These are phyloP conservation scores for Ryuthela nishihirai DNA, from an alignment of 2,888 invertebrate species.

Conservation along the genomic window DNA sequence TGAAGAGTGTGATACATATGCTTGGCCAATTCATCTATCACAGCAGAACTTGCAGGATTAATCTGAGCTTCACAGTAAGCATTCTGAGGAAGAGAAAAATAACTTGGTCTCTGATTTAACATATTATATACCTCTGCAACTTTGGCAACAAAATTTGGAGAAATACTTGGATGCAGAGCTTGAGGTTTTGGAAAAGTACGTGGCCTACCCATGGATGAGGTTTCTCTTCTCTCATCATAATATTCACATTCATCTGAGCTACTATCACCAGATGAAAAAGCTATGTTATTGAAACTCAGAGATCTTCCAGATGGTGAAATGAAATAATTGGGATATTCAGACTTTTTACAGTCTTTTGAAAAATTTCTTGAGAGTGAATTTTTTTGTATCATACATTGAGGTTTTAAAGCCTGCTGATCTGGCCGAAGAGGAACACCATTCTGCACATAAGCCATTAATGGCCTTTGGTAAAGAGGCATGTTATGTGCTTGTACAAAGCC, in stretches of 20 bases:
- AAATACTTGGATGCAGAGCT: constrained; percentile 16
- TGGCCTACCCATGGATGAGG: background rate
- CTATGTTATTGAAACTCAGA: constrained; percentile 30
- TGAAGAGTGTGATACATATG: constrained; percentile 31
- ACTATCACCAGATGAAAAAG: constrained; percentile 24
- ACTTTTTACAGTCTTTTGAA: too few species aligned
- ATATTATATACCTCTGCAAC: constrained; percentile 30
- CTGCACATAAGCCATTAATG: too few species aligned
- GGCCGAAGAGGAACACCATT: too few species aligned
- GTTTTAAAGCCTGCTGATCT: too few species aligned
- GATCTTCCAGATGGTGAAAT: constrained; percentile 27
- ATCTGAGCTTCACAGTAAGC: constrained; percentile 9
- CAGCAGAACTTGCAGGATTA: constrained; percentile 16
- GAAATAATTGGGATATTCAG: constrained; percentile 18
- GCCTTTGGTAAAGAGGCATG: too few species aligned
- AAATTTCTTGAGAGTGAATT: too few species aligned
- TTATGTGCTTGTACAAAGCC: background rate
- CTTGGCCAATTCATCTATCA: constrained; percentile 29
- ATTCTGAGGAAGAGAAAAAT: constrained; percentile 11
- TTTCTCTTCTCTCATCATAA: constrained; percentile 19
- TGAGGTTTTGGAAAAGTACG: background rate
- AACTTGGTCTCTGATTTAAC: constrained; percentile 23
- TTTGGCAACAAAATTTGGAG: constrained; percentile 20
- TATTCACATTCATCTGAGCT: constrained; percentile 26
- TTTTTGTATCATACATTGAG: too few species aligned